Conservation (phyloP, 2,113 vertebrate species). For the Petaurus breviceps region DNA sequence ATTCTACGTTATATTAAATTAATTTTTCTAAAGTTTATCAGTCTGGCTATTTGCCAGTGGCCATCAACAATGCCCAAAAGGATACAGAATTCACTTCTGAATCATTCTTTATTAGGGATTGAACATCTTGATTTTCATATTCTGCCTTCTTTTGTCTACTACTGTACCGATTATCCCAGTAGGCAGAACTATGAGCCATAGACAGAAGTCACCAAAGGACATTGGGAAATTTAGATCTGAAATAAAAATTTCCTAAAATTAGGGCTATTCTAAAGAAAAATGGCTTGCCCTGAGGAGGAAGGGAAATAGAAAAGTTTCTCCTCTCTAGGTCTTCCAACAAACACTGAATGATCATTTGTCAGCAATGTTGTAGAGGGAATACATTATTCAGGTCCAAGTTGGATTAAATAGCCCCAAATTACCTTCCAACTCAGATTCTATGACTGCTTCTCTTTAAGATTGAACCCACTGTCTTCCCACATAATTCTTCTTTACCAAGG, state of each 20-base stretch:
- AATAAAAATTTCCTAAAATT: background rate
- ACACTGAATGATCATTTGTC: background rate
- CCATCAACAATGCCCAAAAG: background rate
- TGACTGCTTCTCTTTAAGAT: background rate
- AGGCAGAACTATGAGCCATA: background rate
- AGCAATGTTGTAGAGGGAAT: background rate
- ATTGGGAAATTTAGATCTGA: background rate
- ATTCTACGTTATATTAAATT: background rate
- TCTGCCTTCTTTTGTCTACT: background rate
- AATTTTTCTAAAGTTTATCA: slow-evolving; percentile 20
- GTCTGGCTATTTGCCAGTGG: background rate
- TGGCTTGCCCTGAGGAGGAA: background rate
- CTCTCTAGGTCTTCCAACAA: background rate
- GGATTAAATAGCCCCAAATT: background rate
- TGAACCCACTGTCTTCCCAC: background rate
- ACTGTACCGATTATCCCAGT: background rate
- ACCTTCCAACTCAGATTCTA: background rate
- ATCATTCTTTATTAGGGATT: background rate
- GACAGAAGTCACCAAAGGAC: background rate
- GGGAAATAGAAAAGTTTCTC: background rate
- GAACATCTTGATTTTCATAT: background rate
- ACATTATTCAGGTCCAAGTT: background rate
- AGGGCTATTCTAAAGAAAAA: background rate
- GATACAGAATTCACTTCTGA: background rate
- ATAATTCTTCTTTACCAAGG: background rate